Conservation (phyloP, 92 coral and sea anemone genomes). For the Bergia puertoricense region DNA sequence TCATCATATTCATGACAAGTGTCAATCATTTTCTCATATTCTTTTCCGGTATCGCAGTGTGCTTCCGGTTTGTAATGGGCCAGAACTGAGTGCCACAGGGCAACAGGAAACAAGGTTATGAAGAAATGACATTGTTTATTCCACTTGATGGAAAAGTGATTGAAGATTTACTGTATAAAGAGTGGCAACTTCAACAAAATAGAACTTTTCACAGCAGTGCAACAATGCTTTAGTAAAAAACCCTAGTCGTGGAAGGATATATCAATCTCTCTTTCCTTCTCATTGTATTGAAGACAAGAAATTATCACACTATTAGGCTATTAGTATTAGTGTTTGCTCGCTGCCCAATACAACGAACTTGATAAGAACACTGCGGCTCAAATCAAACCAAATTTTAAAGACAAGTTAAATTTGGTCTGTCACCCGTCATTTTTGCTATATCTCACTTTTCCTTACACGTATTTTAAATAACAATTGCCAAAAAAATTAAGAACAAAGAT, state of each 20-base stretch:
- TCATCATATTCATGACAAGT: conserved; percentile 38
- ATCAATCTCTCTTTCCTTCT: neutral
- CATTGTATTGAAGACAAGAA: neutral
- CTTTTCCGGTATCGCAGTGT: conserved; percentile 35
- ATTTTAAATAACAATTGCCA: no score
- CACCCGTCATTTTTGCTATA: no score
- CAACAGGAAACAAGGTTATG: conserved; percentile 37
- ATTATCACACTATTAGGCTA: neutral
- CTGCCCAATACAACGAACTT: neutral
- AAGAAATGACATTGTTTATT: conserved; percentile 12
- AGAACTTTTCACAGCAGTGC: neutral
- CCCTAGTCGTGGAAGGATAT: neutral
- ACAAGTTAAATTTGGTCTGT: neutral
- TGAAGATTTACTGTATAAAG: conserved; percentile 32
- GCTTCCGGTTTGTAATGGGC: conserved; percentile 46
- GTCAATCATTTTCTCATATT: conserved; percentile 34
- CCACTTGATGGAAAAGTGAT: conserved; percentile 15
- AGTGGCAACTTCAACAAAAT: neutral
- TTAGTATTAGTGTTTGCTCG: neutral
- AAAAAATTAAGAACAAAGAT: no score
- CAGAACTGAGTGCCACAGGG: conserved; percentile 16
- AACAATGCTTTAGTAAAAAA: neutral
- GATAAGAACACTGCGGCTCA: neutral
- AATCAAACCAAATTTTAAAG: neutral
- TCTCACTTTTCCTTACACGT: no score